A percentile compares a stretch with the other conserved stretches of the same genome.
phyloP scores from a whole-genome alignment of 1,140 invertebrate species.

The Sipha flava region DNA sequence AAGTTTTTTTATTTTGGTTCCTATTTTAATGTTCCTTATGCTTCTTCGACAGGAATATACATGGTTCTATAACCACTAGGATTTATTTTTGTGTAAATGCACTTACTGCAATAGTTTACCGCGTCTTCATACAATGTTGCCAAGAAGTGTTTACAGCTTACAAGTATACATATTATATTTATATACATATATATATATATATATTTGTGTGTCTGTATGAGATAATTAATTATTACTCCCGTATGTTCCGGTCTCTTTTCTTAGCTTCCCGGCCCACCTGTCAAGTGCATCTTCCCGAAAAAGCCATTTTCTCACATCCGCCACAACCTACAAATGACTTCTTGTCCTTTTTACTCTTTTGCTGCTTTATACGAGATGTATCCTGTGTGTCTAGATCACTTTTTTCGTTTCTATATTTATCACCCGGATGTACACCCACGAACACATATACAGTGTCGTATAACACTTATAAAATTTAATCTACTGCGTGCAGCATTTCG shows the following conservation, averaged over 20 bases:
- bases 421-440: too few relatives aligned
- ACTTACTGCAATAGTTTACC: background rate
- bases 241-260: constrained; percentile 18
- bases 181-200: background rate
- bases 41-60: background rate
- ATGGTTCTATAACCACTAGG: background rate
- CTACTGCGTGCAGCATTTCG: background rate
- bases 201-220: background rate
- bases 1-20: background rate
- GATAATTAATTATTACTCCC: constrained; percentile 28
- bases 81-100: constrained; percentile 7
- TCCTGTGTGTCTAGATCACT: background rate
- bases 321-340: constrained; percentile 2
- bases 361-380: background rate
- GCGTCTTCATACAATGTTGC: background rate
- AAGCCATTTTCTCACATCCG: constrained; percentile 29
- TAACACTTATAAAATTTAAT: background rate
- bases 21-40: background rate
- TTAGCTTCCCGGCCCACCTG: constrained; percentile 4
- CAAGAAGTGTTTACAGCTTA: background rate
- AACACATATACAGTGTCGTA: too few relatives aligned
- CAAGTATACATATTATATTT: background rate
- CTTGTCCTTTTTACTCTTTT: constrained; percentile 11
- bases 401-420: background rate
- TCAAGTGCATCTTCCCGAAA: constrained; percentile 25